A percentile compares a stretch with the other conserved stretches of the same genome.
phyloP scores from a whole-genome alignment of 2,113 vertebrate species.

The Leptobrachium ailaonicum region DNA sequence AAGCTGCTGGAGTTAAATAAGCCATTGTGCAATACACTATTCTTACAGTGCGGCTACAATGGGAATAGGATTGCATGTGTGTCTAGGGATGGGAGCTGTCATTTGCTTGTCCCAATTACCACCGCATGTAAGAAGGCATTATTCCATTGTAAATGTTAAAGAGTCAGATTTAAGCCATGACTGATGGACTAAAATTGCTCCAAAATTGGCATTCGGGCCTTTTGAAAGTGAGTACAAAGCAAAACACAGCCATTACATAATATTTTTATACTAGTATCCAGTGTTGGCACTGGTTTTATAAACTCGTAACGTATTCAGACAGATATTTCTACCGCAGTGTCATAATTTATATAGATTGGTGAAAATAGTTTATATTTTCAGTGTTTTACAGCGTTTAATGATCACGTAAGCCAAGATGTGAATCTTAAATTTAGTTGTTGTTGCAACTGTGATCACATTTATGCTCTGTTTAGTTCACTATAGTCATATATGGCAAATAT shows the following conservation, averaged over 20 bases:
- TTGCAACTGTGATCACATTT: too few relatives aligned
- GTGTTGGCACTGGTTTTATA: background rate
- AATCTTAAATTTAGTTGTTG: too few relatives aligned
- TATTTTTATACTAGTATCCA: background rate
- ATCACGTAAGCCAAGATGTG: too few relatives aligned
- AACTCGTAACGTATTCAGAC: background rate
- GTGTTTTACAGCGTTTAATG: too few relatives aligned
- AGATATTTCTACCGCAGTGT: background rate
- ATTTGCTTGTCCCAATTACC: slow-evolving; percentile 38
- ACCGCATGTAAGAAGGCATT: slow-evolving; percentile 33
- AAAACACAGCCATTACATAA: background rate
- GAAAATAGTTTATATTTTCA: too few relatives aligned
- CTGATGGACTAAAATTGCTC: slow-evolving; percentile 33
- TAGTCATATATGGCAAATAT: too few relatives aligned
- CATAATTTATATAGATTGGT: background rate
- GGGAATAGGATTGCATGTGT: slow-evolving; percentile 39
- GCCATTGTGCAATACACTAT: slow-evolving; percentile 31
- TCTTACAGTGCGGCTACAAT: slow-evolving; percentile 35
- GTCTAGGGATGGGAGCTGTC: slow-evolving; percentile 38
- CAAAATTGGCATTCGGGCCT: slow-evolving; percentile 15
- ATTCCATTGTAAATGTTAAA: slow-evolving; percentile 33
- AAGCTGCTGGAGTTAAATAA: slow-evolving; percentile 35
- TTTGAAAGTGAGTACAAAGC: background rate
- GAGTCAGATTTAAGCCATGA: slow-evolving; percentile 11
- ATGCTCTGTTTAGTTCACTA: too few relatives aligned